Evolutionary conservation across 2,888 invertebrate species (phyloP).

Genomic region (Suillia variegata): DNA sequence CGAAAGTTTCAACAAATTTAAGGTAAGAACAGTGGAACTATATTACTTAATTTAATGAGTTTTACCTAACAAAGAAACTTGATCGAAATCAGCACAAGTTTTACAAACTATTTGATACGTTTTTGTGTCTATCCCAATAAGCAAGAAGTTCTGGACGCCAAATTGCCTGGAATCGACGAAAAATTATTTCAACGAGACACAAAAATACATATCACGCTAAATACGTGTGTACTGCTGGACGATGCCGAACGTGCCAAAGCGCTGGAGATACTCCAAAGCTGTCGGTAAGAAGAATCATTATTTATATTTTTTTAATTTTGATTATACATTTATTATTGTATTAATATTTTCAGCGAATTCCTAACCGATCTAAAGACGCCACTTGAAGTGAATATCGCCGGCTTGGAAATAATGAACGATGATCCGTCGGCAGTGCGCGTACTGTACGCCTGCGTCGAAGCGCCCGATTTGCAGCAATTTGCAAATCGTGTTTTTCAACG

Average conservation of each 20-base stretch:
- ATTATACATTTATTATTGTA: too few species aligned
- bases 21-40: too few species aligned
- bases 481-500: conserved; percentile 67
- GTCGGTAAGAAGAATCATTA: conserved; percentile 67
- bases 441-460: conserved; percentile 74
- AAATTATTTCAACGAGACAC: conserved; percentile 74
- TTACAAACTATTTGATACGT: too few species aligned
- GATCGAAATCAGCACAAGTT: too few species aligned
- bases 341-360: conserved; percentile 36
- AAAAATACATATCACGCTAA: conserved; percentile 84
- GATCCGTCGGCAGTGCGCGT: conserved; percentile 82
- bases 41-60: too few species aligned
- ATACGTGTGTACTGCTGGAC: conserved; percentile 77
- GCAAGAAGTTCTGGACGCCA: conserved; percentile 43
- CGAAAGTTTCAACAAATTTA: conserved; percentile 71
- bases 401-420: conserved; percentile 92
- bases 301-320: too few species aligned
- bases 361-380: conserved; percentile 60
- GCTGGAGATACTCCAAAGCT: conserved; percentile 68
- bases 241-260: conserved; percentile 74
- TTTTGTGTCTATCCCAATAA: conserved; percentile 38
- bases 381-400: conserved; percentile 68
- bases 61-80: too few species aligned
- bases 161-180: conserved; percentile 70
- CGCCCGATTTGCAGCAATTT: conserved; percentile 68